Percentiles rank a stretch among this genome's conserved stretches.
These are phyloP conservation scores for Myocastor coypus DNA, from an alignment of 2,113 vertebrate species.

Conservation along the genomic window DNA sequence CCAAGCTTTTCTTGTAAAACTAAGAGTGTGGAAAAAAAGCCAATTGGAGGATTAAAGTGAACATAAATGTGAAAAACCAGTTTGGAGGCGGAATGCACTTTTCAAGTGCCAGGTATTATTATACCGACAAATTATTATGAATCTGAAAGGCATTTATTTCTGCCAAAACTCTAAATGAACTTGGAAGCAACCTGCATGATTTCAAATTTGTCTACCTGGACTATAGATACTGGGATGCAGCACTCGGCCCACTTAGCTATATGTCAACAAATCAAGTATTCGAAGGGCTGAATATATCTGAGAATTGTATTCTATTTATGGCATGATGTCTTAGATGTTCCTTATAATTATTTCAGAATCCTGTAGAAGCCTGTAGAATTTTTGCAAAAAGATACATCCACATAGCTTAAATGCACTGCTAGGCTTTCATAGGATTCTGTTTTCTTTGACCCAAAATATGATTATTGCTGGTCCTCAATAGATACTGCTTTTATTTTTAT, in stretches of 20 bases:
- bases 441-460: background rate
- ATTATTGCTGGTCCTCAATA: background rate
- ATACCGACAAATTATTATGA: background rate
- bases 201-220: conserved; percentile 22
- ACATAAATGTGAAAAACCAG: background rate
- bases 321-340: conserved; percentile 6
- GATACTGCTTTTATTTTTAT: background rate
- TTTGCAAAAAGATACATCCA: background rate
- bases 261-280: too few relatives aligned
- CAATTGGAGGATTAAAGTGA: background rate
- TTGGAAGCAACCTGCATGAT: background rate
- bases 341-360: background rate
- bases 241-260: background rate
- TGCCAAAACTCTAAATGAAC: too few relatives aligned
- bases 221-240: background rate
- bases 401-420: too few relatives aligned
- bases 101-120: background rate
- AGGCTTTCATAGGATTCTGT: background rate
- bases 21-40: background rate
- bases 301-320: conserved; percentile 27
- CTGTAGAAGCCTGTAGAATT: background rate
- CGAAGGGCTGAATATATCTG: too few relatives aligned
- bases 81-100: background rate
- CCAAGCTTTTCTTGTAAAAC: conserved; percentile 9
- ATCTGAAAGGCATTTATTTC: background rate